phyloP scores from a whole-genome alignment of 1,140 invertebrate genomes.

The Aricia agestis region DNA sequence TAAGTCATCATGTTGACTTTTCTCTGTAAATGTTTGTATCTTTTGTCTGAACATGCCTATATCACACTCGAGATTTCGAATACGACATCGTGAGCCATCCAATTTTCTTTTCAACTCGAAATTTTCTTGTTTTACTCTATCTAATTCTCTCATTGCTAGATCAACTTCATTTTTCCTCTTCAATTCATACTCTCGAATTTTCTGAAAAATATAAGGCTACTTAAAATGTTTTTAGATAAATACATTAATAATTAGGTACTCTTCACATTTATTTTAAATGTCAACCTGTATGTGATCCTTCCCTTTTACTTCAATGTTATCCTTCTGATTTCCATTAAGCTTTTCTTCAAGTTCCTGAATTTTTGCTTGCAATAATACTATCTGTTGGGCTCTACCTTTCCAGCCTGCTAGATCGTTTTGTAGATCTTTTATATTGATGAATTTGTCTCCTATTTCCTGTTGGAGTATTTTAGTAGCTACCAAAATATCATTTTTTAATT shows the following conservation, averaged over 20 bases:
- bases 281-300: constrained; percentile 56
- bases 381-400: constrained; percentile 85
- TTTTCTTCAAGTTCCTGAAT: constrained; percentile 79
- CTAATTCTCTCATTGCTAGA: constrained; percentile 72
- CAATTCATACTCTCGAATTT: constrained; percentile 76
- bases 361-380: constrained; percentile 80
- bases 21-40: constrained; percentile 74
- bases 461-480: constrained; percentile 80
- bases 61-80: constrained; percentile 78
- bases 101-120: constrained; percentile 77
- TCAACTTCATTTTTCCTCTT: constrained; percentile 76
- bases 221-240: background rate
- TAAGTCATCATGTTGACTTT: constrained; percentile 77
- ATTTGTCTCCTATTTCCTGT: constrained; percentile 82
- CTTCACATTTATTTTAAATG: constrained; percentile 3
- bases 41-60: constrained; percentile 64
- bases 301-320: constrained; percentile 47
- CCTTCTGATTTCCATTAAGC: constrained; percentile 65
- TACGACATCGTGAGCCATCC: constrained; percentile 76
- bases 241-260: background rate
- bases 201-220: constrained; percentile 36
- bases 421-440: constrained; percentile 70
- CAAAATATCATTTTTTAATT: constrained; percentile 80
- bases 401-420: constrained; percentile 75
- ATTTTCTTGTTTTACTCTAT: constrained; percentile 63